Percentiles rank a stretch among this genome's conserved stretches.
Conservation (phyloP, 2,797 vertebrate species). For the Mallotus villosus region DNA sequence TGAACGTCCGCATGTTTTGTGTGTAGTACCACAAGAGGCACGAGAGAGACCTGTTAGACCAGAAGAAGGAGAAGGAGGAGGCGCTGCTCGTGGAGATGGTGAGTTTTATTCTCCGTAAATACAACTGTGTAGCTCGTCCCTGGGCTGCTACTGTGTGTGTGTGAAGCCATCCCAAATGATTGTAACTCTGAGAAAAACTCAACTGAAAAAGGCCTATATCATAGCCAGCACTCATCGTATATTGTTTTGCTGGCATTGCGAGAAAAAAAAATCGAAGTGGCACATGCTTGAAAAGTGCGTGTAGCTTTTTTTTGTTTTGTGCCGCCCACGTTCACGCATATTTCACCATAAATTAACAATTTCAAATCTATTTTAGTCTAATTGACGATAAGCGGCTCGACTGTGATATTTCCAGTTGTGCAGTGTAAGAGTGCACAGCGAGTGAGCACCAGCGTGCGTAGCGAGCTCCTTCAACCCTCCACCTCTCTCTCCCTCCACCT, state of each 20-base stretch:
- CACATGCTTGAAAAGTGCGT: neutral
- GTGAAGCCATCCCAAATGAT: too few relatives aligned
- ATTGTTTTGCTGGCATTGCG: neutral
- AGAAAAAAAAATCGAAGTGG: too few relatives aligned
- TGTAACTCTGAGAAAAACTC: too few relatives aligned
- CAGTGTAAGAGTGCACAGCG: too few relatives aligned
- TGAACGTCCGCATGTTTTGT: neutral
- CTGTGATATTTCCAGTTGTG: neutral
- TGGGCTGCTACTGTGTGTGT: neutral
- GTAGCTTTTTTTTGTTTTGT: neutral
- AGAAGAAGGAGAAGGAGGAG: conserved; percentile 91
- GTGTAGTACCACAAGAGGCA: conserved; percentile 87
- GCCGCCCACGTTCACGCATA: neutral
- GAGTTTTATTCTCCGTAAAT: conserved; percentile 41
- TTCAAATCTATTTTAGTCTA: neutral
- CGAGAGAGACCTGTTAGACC: conserved; percentile 85
- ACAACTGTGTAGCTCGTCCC: too few relatives aligned
- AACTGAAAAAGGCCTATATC: too few relatives aligned
- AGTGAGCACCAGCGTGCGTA: too few relatives aligned
- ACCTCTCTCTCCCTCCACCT: conserved; percentile 8
- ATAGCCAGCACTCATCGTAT: too few relatives aligned
- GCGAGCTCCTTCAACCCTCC: neutral
- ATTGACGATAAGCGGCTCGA: neutral
- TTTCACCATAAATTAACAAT: neutral
- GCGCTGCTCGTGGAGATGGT: conserved; percentile 90